phyloP scores from a whole-genome alignment of 1,140 invertebrate species.

The Leptinotarsa defecta region DNA sequence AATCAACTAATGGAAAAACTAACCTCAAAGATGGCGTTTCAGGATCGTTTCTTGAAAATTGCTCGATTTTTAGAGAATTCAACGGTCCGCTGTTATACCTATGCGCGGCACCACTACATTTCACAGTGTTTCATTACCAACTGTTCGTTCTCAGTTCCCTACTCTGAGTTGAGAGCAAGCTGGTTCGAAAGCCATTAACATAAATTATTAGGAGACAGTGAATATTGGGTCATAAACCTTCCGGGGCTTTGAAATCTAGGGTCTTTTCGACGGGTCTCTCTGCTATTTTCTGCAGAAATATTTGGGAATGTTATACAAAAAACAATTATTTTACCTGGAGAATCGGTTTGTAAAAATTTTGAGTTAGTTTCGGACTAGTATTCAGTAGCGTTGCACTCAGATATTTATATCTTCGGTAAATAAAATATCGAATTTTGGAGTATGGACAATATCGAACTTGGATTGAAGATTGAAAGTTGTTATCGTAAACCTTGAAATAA shows the following conservation, averaged over 20 bases:
- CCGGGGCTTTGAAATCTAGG: conserved; percentile 41
- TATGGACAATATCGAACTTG: too few relatives aligned
- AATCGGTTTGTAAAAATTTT: background rate
- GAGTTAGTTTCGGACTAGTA: background rate
- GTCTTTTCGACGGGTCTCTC: conserved; percentile 24
- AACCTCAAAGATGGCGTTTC: too few relatives aligned
- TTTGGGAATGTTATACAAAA: conserved; percentile 3
- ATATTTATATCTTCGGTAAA: too few relatives aligned
- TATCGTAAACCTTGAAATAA: too few relatives aligned
- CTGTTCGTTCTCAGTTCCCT: conserved; percentile 42
- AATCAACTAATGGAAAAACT: too few relatives aligned
- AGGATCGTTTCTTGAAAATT: background rate
- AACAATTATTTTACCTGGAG: conserved; percentile 10
- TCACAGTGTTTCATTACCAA: conserved; percentile 50
- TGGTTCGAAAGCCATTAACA: conserved; percentile 55
- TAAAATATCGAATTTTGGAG: too few relatives aligned
- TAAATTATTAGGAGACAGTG: conserved; percentile 59
- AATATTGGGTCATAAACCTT: conserved; percentile 57
- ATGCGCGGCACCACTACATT: conserved; percentile 45
- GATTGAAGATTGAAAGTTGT: too few relatives aligned
- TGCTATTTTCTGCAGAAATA: conserved; percentile 25
- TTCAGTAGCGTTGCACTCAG: background rate
- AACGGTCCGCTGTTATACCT: background rate
- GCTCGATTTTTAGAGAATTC: background rate
- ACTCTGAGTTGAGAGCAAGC: conserved; percentile 17